Evolutionary conservation across 2,113 vertebrate species (phyloP).

Genomic region (Acanthochromis polyacanthus): DNA sequence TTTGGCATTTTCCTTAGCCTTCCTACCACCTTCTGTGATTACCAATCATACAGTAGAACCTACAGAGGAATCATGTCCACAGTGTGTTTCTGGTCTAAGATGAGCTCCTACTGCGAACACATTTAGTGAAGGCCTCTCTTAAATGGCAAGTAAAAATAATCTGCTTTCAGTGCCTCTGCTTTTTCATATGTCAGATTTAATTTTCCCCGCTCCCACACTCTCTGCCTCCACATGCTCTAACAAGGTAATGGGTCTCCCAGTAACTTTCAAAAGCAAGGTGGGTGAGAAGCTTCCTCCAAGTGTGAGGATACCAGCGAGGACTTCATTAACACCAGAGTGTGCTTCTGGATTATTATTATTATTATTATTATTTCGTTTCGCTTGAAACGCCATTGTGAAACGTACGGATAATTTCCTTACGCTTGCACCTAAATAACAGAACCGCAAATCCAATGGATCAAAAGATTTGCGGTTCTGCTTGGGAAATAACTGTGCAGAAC

Average conservation of each 20-base stretch:
- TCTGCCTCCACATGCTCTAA: constrained; percentile 58
- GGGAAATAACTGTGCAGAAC: not conserved
- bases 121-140: constrained; percentile 21
- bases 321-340: constrained; percentile 5
- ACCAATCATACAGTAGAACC: too few relatives aligned
- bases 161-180: constrained; percentile 27
- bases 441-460: too few relatives aligned
- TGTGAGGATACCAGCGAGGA: constrained; percentile 6
- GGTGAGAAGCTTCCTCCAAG: constrained; percentile 38
- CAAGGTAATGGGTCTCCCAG: constrained; percentile 44
- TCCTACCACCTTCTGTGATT: not conserved
- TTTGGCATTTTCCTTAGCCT: not conserved
- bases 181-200: constrained; percentile 58
- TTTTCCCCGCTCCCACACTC: constrained; percentile 54
- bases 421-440: too few relatives aligned
- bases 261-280: constrained; percentile 35
- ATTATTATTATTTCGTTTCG: too few relatives aligned
- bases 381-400: too few relatives aligned
- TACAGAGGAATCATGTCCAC: not conserved
- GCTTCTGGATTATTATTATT: too few relatives aligned
- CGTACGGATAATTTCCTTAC: too few relatives aligned
- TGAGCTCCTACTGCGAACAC: constrained; percentile 11
- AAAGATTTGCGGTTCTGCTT: not conserved
- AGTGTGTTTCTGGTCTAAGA: constrained; percentile 9
- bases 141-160: constrained; percentile 40